A percentile compares a stretch with the other conserved stretches of the same genome.
Conservation (phyloP, 2,113 vertebrate genomes). For the Oreotrochilus melanogaster region DNA sequence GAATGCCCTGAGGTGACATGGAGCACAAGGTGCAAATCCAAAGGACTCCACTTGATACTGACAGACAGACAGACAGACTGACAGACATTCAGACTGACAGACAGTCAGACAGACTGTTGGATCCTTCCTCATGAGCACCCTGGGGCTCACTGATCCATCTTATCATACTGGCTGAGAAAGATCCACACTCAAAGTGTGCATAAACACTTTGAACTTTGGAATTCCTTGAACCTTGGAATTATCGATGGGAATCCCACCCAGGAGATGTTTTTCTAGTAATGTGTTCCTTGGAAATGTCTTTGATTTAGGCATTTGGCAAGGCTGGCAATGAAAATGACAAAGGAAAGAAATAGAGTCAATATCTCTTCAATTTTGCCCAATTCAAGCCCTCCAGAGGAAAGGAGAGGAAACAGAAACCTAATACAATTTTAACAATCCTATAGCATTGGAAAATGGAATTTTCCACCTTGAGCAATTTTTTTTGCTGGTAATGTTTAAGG, state of each 20-base stretch:
- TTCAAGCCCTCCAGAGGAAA: background rate
- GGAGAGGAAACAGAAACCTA: background rate
- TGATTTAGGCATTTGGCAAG: background rate
- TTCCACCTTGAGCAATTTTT: background rate
- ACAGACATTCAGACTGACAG: background rate
- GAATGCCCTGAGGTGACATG: background rate
- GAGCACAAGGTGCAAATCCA: background rate
- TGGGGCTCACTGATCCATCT: background rate
- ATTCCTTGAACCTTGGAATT: accelerated
- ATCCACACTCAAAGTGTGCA: accelerated
- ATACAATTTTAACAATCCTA: background rate
- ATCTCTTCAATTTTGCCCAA: background rate
- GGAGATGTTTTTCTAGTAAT: background rate
- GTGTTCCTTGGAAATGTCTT: background rate
- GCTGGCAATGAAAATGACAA: background rate
- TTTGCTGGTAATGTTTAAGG: background rate
- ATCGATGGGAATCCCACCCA: background rate
- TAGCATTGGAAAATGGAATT: background rate
- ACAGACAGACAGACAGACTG: background rate
- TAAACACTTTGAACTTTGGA: accelerated
- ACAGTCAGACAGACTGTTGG: background rate
- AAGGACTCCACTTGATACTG: background rate
- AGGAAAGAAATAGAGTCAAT: background rate
- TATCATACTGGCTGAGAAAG: background rate
- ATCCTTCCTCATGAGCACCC: background rate